Percentiles rank a stretch among this genome's conserved stretches.
Conservation (phyloP, 2,113 vertebrate genomes). For the Loxodonta africana region DNA sequence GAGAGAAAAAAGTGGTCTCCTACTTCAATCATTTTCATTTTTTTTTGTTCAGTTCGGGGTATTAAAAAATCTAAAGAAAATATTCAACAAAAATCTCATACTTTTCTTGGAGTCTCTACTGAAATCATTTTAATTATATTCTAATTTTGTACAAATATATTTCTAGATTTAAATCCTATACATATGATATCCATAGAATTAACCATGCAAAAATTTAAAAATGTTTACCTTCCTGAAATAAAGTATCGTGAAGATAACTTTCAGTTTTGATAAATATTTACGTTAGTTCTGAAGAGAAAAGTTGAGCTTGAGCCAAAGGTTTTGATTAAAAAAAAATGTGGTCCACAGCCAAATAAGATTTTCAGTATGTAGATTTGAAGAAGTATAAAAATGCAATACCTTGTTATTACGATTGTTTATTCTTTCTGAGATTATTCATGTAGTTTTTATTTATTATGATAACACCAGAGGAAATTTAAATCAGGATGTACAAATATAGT, state of each 20-base stretch:
- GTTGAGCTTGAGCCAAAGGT: conserved; percentile 18
- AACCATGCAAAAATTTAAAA: neutral
- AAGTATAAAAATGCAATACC: neutral
- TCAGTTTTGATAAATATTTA: neutral
- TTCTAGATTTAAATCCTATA: neutral
- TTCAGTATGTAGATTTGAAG: neutral
- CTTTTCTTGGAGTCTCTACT: neutral
- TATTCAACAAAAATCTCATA: neutral
- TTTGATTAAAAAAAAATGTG: neutral
- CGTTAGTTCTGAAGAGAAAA: conserved; percentile 42
- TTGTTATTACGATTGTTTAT: neutral
- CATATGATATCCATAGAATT: neutral
- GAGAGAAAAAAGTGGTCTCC: neutral
- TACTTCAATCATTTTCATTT: neutral
- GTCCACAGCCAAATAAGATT: neutral
- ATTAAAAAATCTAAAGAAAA: neutral
- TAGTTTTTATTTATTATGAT: neutral
- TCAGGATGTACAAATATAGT: neutral
- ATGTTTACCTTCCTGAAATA: neutral
- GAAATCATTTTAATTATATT: neutral
- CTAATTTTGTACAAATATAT: neutral
- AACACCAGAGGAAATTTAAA: conserved; percentile 8
- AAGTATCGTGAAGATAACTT: conserved; percentile 20
- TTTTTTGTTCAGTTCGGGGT: neutral
- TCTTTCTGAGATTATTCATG: neutral